phyloP scores from a whole-genome alignment of 2,888 invertebrate genomes.

The Drosophila tripunctata region DNA sequence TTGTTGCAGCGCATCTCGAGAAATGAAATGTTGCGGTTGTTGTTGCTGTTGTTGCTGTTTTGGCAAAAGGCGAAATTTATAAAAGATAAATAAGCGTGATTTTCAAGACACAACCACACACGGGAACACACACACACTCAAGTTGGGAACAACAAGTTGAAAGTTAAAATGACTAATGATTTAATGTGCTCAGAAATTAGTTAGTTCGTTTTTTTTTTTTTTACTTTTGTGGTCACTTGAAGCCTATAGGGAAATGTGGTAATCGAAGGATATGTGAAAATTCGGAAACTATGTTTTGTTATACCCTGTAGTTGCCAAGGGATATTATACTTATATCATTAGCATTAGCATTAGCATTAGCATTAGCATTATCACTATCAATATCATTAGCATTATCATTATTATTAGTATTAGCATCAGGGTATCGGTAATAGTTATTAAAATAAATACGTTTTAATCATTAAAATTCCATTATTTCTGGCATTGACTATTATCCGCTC shows the following conservation, averaged over 20 bases:
- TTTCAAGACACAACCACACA: slow-evolving; percentile 37
- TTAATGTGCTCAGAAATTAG: slow-evolving; percentile 58
- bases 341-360: background rate
- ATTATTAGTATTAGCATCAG: background rate
- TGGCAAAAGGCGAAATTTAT: slow-evolving; percentile 51
- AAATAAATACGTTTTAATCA: no score
- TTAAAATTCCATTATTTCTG: no score
- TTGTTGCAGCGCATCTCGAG: slow-evolving; percentile 44
- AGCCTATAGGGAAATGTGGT: background rate
- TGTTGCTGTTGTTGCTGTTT: slow-evolving; percentile 14
- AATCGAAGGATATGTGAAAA: background rate
- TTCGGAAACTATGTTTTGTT: background rate
- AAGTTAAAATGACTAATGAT: slow-evolving; percentile 74
- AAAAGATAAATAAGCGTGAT: slow-evolving; percentile 72
- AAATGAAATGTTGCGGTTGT: slow-evolving; percentile 28
- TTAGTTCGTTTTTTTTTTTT: slow-evolving; percentile 17
- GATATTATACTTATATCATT: background rate
- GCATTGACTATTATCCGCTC: no score
- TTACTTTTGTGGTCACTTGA: slow-evolving; percentile 1
- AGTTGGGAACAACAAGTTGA: slow-evolving; percentile 53
- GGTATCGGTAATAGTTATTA: no score
- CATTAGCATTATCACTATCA: background rate
- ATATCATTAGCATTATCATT: background rate
- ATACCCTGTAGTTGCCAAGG: background rate
- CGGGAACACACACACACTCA: background rate